A percentile compares a stretch with the other conserved stretches of the same genome.
phyloP scores from a whole-genome alignment of 2,888 invertebrate genomes.

The Aricia artaxerxes region DNA sequence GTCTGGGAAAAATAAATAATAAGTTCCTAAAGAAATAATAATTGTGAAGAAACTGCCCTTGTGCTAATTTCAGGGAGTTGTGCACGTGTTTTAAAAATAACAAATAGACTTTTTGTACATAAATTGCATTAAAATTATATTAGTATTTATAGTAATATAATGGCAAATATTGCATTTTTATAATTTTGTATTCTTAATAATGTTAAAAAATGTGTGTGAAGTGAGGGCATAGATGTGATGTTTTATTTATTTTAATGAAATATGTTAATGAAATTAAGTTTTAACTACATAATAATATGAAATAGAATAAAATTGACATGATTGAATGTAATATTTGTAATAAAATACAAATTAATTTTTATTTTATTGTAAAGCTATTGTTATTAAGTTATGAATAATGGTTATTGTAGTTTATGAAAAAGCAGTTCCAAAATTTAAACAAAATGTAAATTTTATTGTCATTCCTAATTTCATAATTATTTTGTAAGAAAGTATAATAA shows the following conservation, averaged over 20 bases:
- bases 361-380: conserved; percentile 10
- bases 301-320: conserved; percentile 18
- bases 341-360: conserved; percentile 38
- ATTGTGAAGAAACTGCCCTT: not conserved
- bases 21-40: not conserved
- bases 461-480: conserved; percentile 36
- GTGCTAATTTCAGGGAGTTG: not conserved
- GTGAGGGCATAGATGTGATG: not conserved
- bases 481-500: conserved; percentile 53
- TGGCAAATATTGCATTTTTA: conserved; percentile 42
- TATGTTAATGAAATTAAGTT: not conserved
- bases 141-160: conserved; percentile 32
- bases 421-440: conserved; percentile 4
- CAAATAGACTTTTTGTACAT: conserved; percentile 1
- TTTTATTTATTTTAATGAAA: not conserved
- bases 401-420: not conserved
- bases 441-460: not conserved
- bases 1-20: not conserved
- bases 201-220: not conserved
- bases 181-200: conserved; percentile 46
- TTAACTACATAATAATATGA: not conserved
- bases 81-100: conserved; percentile 10
- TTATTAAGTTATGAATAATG: not conserved
- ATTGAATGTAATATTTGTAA: conserved; percentile 41
- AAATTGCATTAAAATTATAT: conserved; percentile 13